phyloP scores from a whole-genome alignment of 2,797 vertebrate genomes.

The Galago senegalensis region DNA sequence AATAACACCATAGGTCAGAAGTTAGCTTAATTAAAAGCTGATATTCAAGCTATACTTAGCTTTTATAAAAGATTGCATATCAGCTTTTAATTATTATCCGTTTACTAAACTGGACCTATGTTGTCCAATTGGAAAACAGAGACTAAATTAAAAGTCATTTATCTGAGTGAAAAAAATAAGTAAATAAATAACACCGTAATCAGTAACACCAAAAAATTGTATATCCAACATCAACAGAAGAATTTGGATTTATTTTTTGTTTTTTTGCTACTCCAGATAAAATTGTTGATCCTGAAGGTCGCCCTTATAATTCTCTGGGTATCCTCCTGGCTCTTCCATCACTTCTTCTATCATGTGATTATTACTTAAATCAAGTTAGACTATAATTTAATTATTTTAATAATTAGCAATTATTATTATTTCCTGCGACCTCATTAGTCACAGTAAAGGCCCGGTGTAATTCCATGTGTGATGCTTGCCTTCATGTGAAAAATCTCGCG shows the following conservation, averaged over 20 bases:
- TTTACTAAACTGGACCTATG: too few species aligned
- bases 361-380: not conserved
- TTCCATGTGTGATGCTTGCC: not conserved
- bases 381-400: constrained; percentile 6
- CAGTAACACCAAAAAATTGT: not conserved
- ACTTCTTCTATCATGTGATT: not conserved
- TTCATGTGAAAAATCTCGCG: not conserved
- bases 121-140: too few species aligned
- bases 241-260: not conserved
- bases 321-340: not conserved
- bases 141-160: too few species aligned
- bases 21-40: too few species aligned
- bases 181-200: not conserved
- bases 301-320: not conserved
- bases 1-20: not conserved
- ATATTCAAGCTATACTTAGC: too few species aligned
- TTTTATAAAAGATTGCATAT: too few species aligned
- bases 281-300: not conserved
- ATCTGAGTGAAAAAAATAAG: too few species aligned
- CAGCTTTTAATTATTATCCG: too few species aligned
- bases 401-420: not conserved
- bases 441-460: not conserved
- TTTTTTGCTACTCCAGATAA: not conserved
- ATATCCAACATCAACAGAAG: not conserved
- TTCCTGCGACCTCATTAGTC: not conserved